These are phyloP conservation scores for Bembecia ichneumoniformis DNA, from an alignment of 2,888 invertebrate species.

Conservation along the genomic window DNA sequence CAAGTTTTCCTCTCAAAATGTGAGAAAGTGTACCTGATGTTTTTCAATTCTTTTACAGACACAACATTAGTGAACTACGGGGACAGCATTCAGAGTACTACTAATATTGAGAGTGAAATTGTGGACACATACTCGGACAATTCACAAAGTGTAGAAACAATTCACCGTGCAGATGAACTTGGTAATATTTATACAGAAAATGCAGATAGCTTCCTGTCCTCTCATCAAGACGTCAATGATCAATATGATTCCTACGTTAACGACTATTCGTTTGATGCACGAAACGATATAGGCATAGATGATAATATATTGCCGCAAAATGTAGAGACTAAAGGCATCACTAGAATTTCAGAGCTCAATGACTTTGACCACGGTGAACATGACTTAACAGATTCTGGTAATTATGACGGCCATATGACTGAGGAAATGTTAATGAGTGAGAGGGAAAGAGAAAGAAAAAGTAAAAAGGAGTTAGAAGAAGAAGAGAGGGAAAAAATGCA, in stretches of 20 bases:
- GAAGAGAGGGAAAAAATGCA: conserved; percentile 97
- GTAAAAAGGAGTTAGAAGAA: conserved; percentile 89
- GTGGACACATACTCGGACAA: conserved; percentile 48
- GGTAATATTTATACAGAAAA: conserved; percentile 57
- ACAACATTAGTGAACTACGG: conserved; percentile 61
- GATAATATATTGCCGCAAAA: conserved; percentile 24
- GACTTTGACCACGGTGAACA: conserved; percentile 46
- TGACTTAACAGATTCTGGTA: conserved; percentile 12
- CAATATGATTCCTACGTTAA: conserved; percentile 54
- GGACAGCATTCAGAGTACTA: conserved; percentile 34
- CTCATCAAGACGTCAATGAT: conserved; percentile 41
- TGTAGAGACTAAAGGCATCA: too few species aligned
- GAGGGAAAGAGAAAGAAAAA: conserved; percentile 79
- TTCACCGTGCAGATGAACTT: conserved; percentile 53
- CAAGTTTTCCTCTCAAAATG: too few species aligned
- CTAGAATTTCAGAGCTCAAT: conserved; percentile 20
- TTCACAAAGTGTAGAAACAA: conserved; percentile 45
- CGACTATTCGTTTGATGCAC: conserved; percentile 50
- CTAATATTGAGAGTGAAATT: conserved; percentile 35
- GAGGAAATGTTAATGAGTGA: conserved; percentile 62
- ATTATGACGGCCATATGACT: conserved; percentile 44
- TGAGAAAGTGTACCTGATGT: too few species aligned
- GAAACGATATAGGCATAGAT: conserved; percentile 21
- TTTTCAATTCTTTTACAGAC: conserved; percentile 28
- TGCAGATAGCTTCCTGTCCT: conserved; percentile 38